Base-by-base conservation (phyloP, 2,797 vertebrate genomes). In the Chaenodraco wilsoni region DNA sequence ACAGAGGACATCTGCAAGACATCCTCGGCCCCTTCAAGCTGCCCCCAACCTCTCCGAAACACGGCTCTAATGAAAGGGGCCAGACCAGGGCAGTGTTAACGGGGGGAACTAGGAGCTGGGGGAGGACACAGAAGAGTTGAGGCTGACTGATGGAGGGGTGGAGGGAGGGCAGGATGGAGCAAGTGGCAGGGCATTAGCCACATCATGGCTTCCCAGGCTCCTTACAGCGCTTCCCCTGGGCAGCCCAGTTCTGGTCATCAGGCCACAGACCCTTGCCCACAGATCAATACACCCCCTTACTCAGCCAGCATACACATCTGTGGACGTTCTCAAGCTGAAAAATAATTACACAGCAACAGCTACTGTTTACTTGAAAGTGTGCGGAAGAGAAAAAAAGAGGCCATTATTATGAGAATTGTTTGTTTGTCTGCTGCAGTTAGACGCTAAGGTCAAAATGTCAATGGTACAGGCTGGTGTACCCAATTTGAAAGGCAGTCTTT, bases 121-220 rank as follows among this genome's bases (percentile, higher is more conserved):
- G 87, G 82, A 85, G 72, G 79, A 87, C 76, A 74, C 71, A 84
- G 77, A 87, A 81, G 85, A 84, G 71, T 82, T 76, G 76, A 80
- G 70, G 79, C 86, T 85, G 87, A 85, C 87, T 87, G 93, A 93
- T 85, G 58, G 67, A 67, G 69, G 59, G 15, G 46, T 43, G 17
- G 56, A 31, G 79, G 63, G 69, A 58, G 69, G 75, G 57, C 4
- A n/a, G 23, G 14, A 9, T 3, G 15, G 72, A 87, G 85, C 87
- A 91, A 93, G 92, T 94, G 94, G 92, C 94, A 93, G 90, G 87
- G 91, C 87, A 93, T 93, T 94, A 94, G 90, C 89, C 91, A 93
- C 93, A 94, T 93, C 93, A 93, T 92, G 88, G 91, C 88, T 92
- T 94, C 85, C 82, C 86, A 87, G 91, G 89, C 90, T 86, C 87